Base-by-base conservation (phyloP, 2,888 invertebrate genomes). In the Lasioglossum villosulum region DNA sequence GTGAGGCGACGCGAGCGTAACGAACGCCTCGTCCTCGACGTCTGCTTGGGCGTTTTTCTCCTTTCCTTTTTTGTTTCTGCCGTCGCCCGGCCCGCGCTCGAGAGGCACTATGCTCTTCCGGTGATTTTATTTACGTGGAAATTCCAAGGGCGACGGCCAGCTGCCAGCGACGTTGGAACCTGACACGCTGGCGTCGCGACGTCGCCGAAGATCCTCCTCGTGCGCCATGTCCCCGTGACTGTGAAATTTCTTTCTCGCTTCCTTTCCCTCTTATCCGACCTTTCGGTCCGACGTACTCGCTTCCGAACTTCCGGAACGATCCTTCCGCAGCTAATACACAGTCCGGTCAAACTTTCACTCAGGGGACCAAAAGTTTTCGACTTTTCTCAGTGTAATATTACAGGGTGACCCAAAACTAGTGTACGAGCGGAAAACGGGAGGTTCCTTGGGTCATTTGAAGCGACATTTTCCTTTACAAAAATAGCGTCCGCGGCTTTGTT, bases 121-220 rank as follows among this genome's bases (percentile, higher is more conserved):
- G 88, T 89, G 91, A 90, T 92, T 92, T 93, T 92, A 92, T 93
- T 92, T 91, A 90, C 91, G 92, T 87, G 88, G 88, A 93, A 93
- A 92, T 91, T 91, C 91, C 90, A 89, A 89, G 89, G 90, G 90
- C 90, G 91, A 89, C 90, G 91, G 88, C 90, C 91, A 87, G 89
- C 86, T 90, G 86, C 89, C 86, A 83, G 81, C 90, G 84, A 80
- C 86, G 84, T 72, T 72, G 88, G 80, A 72, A 74, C 75, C 73
- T 90, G 89, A 88, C 90, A 88, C 83, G 86, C 68, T n/a, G 56
- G 82, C 89, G 86, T 86, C 84, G 86, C 82, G 90, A 90, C 87
- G 89, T 23, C 86, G 79, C 68, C 84, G 66, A 79, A 80, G 79
- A 75, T 82, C 71, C n/a, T 70, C 10, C 42, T 71, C 63, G 4